These are phyloP conservation scores for Coremacera marginata DNA, from an alignment of 2,888 invertebrate species.

Conservation along the genomic window DNA sequence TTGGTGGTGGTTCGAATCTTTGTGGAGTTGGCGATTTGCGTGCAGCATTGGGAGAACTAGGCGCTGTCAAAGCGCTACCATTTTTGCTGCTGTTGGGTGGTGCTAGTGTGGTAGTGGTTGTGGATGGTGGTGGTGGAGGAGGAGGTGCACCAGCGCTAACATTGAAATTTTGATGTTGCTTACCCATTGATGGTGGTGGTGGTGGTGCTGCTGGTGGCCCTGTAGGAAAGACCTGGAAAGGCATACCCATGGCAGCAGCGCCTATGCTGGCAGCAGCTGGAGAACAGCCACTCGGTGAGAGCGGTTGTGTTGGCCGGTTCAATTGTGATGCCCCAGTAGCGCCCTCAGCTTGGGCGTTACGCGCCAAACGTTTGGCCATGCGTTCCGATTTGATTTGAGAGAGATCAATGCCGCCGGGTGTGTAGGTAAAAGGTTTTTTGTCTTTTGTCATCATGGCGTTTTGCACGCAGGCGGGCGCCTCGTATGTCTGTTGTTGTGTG, in stretches of 20 bases:
- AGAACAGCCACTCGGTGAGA: conserved; percentile 66
- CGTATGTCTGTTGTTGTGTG: conserved; percentile 65
- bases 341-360: conserved; percentile 80
- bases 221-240: conserved; percentile 75
- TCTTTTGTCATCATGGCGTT: conserved; percentile 96
- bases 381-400: conserved; percentile 91
- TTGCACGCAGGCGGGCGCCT: conserved; percentile 90
- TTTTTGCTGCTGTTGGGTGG: conserved; percentile 67
- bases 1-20: conserved; percentile 69
- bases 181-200: conserved; percentile 69
- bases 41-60: conserved; percentile 70
- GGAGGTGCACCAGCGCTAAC: conserved; percentile 68
- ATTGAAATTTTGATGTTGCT: conserved; percentile 66
- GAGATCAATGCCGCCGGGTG: conserved; percentile 91
- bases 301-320: conserved; percentile 67
- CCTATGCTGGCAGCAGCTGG: conserved; percentile 71
- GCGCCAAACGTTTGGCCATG: conserved; percentile 82
- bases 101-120: conserved; percentile 66
- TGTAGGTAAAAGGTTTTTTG: conserved; percentile 97
- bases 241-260: conserved; percentile 75
- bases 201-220: conserved; percentile 71
- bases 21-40: conserved; percentile 67
- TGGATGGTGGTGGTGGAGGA: conserved; percentile 70
- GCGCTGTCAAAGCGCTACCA: conserved; percentile 41
- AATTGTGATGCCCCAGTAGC: conserved; percentile 74